Evolutionary conservation across 2,797 vertebrate species (phyloP), one percentile per base, ranked within the genome.

Genomic region (Peromyscus eremicus): DNA sequence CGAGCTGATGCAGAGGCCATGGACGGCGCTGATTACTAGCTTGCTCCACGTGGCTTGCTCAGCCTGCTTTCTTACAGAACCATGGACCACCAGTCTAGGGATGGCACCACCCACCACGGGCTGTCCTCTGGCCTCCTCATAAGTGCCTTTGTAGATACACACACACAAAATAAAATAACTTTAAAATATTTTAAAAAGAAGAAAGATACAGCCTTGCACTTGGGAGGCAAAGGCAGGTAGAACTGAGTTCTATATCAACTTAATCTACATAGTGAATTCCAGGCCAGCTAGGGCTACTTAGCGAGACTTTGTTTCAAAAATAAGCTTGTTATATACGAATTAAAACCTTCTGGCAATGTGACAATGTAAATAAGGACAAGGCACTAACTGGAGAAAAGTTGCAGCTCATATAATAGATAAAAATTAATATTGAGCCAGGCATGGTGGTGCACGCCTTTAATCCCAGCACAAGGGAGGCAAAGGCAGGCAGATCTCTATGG

Each of bases 311-410:
- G 40, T 19, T 40, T 84, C 82, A 43, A 84, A 84, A 66, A 46
- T 46, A 66, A 46, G 40, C 66, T 84, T 64, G 62, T 46, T 46
- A 46, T 4, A 32, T 85, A 92, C 87, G 55, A 95, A 71, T 90
- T 29, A 77, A 95, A 96, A 90, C 11, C 16, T 94, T 92, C 62
- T 32, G n/a, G 55, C 90, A 55, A 94, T 90, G 2, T 87, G 86
- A 84, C 13, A 70, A 79, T 46, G 34, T 94, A 91, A 94, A 95
- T 92, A 91, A 96, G 79, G 62, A 82, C 43, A 89, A 92, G 29
- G 23, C 79, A 80, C 55, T 89, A 55, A 77, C 57, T 91, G 43
- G 79, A 62, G 80, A 57, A 91, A 94, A 88, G 82, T 23, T 93
- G 13, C 40, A 92, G 91, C 12, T 77, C 29, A 76, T 87, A 60